A percentile compares a stretch with the other conserved stretches of the same genome.
These are phyloP conservation scores for Ariopsis seemanni DNA, from an alignment of 2,113 vertebrate genomes.

Conservation along the genomic window DNA sequence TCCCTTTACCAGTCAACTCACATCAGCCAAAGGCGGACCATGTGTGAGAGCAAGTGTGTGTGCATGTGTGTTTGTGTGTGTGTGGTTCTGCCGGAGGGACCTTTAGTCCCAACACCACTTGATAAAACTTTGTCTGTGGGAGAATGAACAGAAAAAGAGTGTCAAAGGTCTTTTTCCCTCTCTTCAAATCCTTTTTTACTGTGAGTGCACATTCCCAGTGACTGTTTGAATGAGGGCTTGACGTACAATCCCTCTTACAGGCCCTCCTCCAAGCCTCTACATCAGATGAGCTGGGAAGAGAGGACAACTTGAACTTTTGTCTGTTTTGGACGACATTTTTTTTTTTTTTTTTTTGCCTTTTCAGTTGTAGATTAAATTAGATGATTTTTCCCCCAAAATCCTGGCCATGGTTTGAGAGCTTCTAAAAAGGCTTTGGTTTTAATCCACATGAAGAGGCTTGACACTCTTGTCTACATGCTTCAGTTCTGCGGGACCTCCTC, in stretches of 20 bases:
- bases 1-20: constrained; percentile 63
- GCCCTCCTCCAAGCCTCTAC: constrained; percentile 60
- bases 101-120: constrained; percentile 67
- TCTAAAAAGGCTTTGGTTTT: constrained; percentile 41
- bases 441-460: constrained; percentile 28
- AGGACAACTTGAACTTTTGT: constrained; percentile 74
- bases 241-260: constrained; percentile 52
- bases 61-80: constrained; percentile 56
- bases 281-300: constrained; percentile 66
- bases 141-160: constrained; percentile 61
- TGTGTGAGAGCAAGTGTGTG: constrained; percentile 47
- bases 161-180: constrained; percentile 60
- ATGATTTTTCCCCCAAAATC: constrained; percentile 20
- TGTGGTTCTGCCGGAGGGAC: constrained; percentile 72
- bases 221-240: constrained; percentile 66
- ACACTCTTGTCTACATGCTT: constrained; percentile 12
- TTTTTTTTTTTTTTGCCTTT: constrained; percentile 1
- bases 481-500: constrained; percentile 19
- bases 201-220: constrained; percentile 63
- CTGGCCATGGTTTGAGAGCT: constrained; percentile 21
- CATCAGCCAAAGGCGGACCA: constrained; percentile 62
- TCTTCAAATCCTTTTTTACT: constrained; percentile 53
- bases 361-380: constrained; percentile 43
- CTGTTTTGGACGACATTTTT: constrained; percentile 38
- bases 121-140: constrained; percentile 74